Conservation (phyloP, 2,888 invertebrate species). For the Trilocha varians region DNA sequence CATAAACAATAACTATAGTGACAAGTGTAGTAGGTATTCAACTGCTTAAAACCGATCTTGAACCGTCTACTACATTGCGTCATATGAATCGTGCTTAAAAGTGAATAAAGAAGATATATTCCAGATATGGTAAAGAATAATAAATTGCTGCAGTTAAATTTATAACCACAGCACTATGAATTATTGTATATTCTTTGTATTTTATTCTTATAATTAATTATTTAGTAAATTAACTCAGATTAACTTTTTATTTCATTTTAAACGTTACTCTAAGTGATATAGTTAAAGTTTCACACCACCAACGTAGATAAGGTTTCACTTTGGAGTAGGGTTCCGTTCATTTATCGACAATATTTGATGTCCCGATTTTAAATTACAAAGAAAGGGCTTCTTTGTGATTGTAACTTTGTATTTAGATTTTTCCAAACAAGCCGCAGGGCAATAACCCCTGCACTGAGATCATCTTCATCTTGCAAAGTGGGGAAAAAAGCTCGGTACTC, state of each 20-base stretch:
- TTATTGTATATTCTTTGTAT: too few species aligned
- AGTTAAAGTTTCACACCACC: neutral
- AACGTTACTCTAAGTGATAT: neutral
- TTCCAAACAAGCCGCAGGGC: neutral
- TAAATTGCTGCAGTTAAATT: too few species aligned
- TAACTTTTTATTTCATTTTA: neutral
- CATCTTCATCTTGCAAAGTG: neutral
- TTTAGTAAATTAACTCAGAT: too few species aligned
- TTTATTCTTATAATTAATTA: too few species aligned
- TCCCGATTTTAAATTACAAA: neutral
- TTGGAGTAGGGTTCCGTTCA: neutral
- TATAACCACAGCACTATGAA: too few species aligned
- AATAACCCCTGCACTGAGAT: neutral
- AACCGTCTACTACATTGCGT: too few species aligned
- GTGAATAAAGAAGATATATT: too few species aligned
- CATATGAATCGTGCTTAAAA: too few species aligned
- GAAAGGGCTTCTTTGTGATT: neutral
- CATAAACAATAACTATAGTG: too few species aligned
- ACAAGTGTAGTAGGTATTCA: too few species aligned
- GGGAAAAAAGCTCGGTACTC: neutral
- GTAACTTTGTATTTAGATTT: neutral
- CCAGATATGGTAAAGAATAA: too few species aligned
- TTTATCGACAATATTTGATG: neutral
- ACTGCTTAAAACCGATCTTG: too few species aligned
- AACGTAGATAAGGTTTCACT: neutral